phyloP scores from a whole-genome alignment of 2,888 invertebrate species.

The Diaphora mendica region DNA sequence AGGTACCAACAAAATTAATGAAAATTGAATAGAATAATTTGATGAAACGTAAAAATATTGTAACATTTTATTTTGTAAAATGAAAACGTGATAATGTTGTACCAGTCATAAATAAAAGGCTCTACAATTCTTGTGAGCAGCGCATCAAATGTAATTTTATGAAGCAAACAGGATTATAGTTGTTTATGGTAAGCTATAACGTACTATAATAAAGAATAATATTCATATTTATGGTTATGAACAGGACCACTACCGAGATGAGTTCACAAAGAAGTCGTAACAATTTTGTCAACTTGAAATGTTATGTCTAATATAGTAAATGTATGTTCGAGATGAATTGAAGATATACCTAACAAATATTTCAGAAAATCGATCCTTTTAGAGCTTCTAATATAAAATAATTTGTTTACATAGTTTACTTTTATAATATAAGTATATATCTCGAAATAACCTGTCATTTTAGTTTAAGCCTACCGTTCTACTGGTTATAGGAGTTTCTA shows the following conservation, averaged over 20 bases:
- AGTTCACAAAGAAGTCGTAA: conserved; percentile 1
- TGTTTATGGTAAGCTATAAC: background rate
- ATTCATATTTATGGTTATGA: conserved; percentile 4
- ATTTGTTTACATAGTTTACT: background rate
- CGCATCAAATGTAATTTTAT: conserved; percentile 7
- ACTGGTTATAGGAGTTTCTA: no score
- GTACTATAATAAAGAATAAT: background rate
- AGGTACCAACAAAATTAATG: background rate
- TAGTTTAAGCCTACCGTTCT: background rate
- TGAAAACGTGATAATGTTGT: background rate
- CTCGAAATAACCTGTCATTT: background rate
- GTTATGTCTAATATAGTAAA: background rate
- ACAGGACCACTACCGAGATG: conserved; percentile 1
- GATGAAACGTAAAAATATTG: background rate
- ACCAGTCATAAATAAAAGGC: background rate
- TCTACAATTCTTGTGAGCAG: background rate
- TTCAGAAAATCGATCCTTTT: background rate
- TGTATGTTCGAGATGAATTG: background rate
- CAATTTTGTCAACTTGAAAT: background rate
- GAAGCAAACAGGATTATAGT: conserved; percentile 5
- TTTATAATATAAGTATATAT: background rate
- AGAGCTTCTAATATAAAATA: background rate
- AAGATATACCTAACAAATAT: background rate
- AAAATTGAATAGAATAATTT: background rate
- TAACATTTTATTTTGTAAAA: background rate